Evolutionary conservation across 2,888 invertebrate species (phyloP).

Genomic region (Petrolisthes cinctipes): DNA sequence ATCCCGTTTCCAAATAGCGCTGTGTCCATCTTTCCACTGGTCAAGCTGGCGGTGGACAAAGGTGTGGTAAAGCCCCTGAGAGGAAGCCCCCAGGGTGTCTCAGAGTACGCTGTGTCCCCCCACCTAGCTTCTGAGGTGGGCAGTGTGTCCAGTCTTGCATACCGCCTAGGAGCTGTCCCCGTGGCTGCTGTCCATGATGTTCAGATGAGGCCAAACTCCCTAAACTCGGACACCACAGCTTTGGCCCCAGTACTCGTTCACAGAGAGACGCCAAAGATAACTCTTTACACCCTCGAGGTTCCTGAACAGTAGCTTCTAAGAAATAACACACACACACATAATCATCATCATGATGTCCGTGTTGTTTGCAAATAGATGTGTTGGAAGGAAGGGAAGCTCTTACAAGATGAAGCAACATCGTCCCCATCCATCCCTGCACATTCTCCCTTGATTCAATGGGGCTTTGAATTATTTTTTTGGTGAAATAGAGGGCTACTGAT

Average conservation of each 20-base stretch:
- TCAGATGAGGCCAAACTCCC: constrained; percentile 66
- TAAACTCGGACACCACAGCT: neutral
- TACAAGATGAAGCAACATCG: no score
- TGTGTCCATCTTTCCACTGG: constrained; percentile 18
- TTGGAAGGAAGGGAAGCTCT: no score
- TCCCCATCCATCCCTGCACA: no score
- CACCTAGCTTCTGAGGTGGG: constrained; percentile 39
- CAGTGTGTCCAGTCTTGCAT: constrained; percentile 49
- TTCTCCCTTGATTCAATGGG: no score
- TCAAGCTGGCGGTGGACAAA: constrained; percentile 24
- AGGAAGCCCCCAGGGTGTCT: constrained; percentile 5
- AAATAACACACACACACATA: no score
- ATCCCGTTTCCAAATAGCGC: no score
- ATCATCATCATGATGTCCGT: no score
- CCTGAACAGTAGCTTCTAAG: constrained; percentile 28
- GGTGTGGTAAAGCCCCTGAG: constrained; percentile 4
- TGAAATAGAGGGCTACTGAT: no score
- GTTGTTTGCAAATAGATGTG: no score
- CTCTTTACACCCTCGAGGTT: constrained; percentile 36
- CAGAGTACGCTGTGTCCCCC: constrained; percentile 20
- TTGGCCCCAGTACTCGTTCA: constrained; percentile 27
- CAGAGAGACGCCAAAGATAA: neutral
- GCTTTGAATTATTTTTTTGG: no score
- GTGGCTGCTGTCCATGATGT: constrained; percentile 69
- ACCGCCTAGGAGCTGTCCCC: constrained; percentile 67